These are phyloP conservation scores for Chelonus insularis DNA, from an alignment of 1,140 invertebrate genomes.

Conservation along the genomic window DNA sequence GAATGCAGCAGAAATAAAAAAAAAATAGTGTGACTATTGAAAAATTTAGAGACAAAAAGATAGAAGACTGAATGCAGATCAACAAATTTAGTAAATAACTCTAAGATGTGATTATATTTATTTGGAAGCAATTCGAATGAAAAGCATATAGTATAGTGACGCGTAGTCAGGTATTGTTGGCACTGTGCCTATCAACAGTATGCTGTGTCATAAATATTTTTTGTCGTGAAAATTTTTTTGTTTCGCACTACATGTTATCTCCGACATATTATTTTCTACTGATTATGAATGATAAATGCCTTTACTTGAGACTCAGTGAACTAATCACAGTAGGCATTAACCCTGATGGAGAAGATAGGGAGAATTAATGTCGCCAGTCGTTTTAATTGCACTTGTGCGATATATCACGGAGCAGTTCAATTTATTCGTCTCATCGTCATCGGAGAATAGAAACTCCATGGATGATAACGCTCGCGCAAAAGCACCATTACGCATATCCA, in stretches of 20 bases:
- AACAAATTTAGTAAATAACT: slow-evolving; percentile 31
- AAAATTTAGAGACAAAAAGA: too few species aligned
- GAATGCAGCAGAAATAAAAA: too few species aligned
- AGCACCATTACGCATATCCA: slow-evolving; percentile 15
- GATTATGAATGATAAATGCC: too few species aligned
- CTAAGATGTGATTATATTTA: slow-evolving; percentile 29
- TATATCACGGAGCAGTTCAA: slow-evolving; percentile 8
- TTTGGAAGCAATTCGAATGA: slow-evolving; percentile 10
- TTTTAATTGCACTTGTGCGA: slow-evolving; percentile 14
- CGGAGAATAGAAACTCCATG: neutral
- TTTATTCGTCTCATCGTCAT: slow-evolving; percentile 10
- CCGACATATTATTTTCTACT: too few species aligned
- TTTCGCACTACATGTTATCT: too few species aligned
- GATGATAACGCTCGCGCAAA: neutral
- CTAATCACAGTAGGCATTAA: neutral
- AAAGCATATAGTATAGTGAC: slow-evolving; percentile 10
- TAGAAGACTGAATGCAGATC: slow-evolving; percentile 8
- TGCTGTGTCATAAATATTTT: slow-evolving; percentile 9
- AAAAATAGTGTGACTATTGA: too few species aligned
- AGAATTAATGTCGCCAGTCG: slow-evolving; percentile 17
- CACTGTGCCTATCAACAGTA: slow-evolving; percentile 28
- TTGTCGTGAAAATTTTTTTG: neutral
- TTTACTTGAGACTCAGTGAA: neutral
- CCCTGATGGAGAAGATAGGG: neutral
- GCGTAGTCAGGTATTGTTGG: slow-evolving; percentile 29